Evolutionary conservation across 1,140 invertebrate genomes (phyloP).

Genomic region (Drosophila willistoni): DNA sequence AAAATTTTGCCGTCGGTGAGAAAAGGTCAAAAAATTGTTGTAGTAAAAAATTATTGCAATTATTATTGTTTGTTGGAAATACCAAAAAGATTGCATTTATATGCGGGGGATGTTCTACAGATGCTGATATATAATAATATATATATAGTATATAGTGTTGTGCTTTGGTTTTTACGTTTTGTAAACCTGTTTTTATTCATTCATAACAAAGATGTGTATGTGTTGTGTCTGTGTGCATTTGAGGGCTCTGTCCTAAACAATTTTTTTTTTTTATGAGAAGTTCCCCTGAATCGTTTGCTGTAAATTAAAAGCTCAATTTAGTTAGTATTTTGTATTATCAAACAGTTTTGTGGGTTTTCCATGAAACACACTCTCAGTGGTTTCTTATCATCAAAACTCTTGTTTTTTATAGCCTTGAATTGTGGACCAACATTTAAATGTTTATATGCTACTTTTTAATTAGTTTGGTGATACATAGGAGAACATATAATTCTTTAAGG

Average conservation of each 20-base stretch:
- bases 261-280: neutral
- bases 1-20: neutral
- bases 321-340: neutral
- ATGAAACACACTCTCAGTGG: neutral
- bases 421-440: neutral
- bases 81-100: neutral
- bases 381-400: neutral
- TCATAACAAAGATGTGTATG: neutral
- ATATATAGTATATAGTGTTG: neutral
- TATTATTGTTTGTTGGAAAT: neutral
- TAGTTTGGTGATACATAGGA: neutral
- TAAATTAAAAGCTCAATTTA: neutral
- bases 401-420: neutral
- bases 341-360: neutral
- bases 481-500: too few relatives aligned
- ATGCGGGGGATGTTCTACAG: neutral
- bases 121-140: neutral
- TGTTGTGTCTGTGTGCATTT: too few relatives aligned
- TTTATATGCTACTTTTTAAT: neutral
- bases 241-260: neutral
- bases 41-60: too few relatives aligned
- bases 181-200: conserved; percentile 5
- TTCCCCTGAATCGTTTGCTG: neutral
- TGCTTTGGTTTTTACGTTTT: conserved; percentile 7
- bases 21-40: too few relatives aligned